Base-by-base conservation (phyloP, 2,888 invertebrate genomes). In the Apamea epomidion region DNA sequence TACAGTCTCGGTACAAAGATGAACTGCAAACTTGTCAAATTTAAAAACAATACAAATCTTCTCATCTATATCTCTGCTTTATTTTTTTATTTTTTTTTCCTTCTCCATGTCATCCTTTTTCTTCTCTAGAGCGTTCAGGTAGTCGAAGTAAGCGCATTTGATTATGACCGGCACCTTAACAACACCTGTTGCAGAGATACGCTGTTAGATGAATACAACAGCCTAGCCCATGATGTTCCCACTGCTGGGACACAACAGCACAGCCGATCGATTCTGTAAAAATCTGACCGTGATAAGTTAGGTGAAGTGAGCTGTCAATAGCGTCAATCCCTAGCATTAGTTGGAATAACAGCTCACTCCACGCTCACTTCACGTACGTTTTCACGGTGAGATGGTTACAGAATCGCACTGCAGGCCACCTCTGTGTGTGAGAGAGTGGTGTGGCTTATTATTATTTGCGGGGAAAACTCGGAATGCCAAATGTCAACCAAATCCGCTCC, bases 91-190 rank as follows among this genome's bases (percentile, higher is more conserved):
- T 87, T 94, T 93, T 48, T 92, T 92, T 81, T 96, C 95, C 60
- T 85, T 88, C 1, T 87, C 90, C 0, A 92, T 88, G 2, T 94
- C 92, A 16, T 91, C 91, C 29, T 92, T 90, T 86, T 93, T 95
- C 88, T 90, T 93, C 75, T 95, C 93, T 54, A 96, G 83, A 0
- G 94, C 94, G 29, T 95, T 93, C 2, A 95, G 84, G 76, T 97
- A 97, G 82, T 96, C 96, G 25, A 96, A 71, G 87, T 97, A 97
- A 0, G 95, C 94, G 84, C 97, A 97, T 87, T 97, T 97, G 60
- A 96, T 75, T n/a, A 96, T 64, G 8, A 95, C 65, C 1, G 97
- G 97, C 1, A 97, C 88, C 89, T 97, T 97, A 8, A 96, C 96
- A 5, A 97, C 93, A 87, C 97, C 97, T 97, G 91, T 74, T 58